These are phyloP conservation scores for Eupithecia centaureata DNA, from an alignment of 2,888 invertebrate genomes.

Conservation along the genomic window DNA sequence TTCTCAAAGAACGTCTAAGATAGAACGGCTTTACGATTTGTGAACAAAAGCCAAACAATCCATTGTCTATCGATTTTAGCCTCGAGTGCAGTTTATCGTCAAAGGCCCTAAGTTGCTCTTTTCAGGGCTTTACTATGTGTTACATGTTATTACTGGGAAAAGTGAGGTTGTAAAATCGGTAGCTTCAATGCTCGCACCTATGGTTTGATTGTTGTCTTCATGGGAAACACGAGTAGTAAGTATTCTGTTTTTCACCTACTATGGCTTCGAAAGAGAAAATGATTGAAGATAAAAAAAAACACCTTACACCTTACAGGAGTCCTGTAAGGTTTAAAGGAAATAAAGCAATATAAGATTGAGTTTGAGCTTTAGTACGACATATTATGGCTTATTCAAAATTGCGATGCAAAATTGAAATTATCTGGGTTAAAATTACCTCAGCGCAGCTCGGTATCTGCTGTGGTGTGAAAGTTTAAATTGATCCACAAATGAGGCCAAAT, in stretches of 20 bases:
- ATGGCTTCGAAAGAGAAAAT: too few relatives aligned
- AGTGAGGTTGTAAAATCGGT: slow-evolving; percentile 36
- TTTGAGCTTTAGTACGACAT: too few relatives aligned
- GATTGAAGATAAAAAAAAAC: too few relatives aligned
- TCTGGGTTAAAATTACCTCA: slow-evolving; percentile 17
- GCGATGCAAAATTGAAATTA: slow-evolving; percentile 22
- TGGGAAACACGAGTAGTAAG: slow-evolving; percentile 16
- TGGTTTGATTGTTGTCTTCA: slow-evolving; percentile 26
- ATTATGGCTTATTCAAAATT: slow-evolving; percentile 12
- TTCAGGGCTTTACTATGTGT: slow-evolving; percentile 59
- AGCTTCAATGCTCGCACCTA: slow-evolving; percentile 23
- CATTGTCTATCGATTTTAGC: slow-evolving; percentile 78
- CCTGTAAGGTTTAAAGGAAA: too few relatives aligned
- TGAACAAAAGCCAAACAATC: slow-evolving; percentile 78
- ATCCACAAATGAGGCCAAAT: slow-evolving; percentile 23
- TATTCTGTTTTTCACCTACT: too few relatives aligned
- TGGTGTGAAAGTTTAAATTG: slow-evolving; percentile 32
- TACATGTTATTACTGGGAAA: slow-evolving; percentile 45
- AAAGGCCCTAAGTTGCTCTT: slow-evolving; percentile 69
- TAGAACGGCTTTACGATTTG: slow-evolving; percentile 71
- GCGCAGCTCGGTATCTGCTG: slow-evolving; percentile 16
- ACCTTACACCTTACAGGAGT: too few relatives aligned
- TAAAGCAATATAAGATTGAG: too few relatives aligned
- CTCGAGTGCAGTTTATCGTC: slow-evolving; percentile 76
- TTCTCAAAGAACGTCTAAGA: slow-evolving; percentile 69